A percentile compares a stretch with the other conserved stretches of the same genome.
Evolutionary conservation across 2,113 vertebrate genomes (phyloP).

Genomic region (Mus pahari): DNA sequence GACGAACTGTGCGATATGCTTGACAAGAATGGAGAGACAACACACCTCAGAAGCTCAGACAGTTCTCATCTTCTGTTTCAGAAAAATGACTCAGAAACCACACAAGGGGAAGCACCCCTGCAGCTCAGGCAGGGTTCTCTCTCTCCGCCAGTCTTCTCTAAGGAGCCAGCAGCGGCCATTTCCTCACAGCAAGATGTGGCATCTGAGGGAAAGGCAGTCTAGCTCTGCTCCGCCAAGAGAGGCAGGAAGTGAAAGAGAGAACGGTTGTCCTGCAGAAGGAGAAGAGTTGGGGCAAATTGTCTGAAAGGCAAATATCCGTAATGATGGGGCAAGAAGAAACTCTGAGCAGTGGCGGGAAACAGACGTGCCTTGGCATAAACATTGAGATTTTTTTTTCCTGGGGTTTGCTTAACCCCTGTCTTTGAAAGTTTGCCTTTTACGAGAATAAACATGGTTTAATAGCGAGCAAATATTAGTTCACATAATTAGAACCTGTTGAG

Average conservation of each 20-base stretch:
- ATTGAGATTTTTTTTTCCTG: slow-evolving; percentile 54
- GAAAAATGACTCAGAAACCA: slow-evolving; percentile 23
- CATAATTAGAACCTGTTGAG: slow-evolving; percentile 72
- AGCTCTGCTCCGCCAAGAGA: not conserved
- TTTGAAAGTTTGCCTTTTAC: slow-evolving; percentile 57
- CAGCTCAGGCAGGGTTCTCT: not conserved
- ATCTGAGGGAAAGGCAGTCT: not conserved
- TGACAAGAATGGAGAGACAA: slow-evolving; percentile 51
- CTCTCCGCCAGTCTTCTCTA: not conserved
- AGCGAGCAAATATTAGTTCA: slow-evolving; percentile 74
- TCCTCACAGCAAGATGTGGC: not conserved
- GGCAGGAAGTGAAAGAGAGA: not conserved
- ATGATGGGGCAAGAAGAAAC: not conserved
- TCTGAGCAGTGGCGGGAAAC: not conserved
- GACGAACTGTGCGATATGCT: not conserved
- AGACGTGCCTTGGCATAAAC: not conserved
- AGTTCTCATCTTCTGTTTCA: slow-evolving; percentile 27
- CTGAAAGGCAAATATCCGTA: not conserved
- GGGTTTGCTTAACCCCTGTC: slow-evolving; percentile 31
- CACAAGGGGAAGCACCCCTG: not conserved
- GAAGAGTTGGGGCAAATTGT: not conserved
- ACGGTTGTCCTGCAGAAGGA: not conserved
- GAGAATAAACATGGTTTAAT: slow-evolving; percentile 61
- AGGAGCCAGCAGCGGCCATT: not conserved
- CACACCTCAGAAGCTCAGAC: not conserved